phyloP scores from a whole-genome alignment of 2,888 invertebrate genomes.

The Celastrina argiolus region DNA sequence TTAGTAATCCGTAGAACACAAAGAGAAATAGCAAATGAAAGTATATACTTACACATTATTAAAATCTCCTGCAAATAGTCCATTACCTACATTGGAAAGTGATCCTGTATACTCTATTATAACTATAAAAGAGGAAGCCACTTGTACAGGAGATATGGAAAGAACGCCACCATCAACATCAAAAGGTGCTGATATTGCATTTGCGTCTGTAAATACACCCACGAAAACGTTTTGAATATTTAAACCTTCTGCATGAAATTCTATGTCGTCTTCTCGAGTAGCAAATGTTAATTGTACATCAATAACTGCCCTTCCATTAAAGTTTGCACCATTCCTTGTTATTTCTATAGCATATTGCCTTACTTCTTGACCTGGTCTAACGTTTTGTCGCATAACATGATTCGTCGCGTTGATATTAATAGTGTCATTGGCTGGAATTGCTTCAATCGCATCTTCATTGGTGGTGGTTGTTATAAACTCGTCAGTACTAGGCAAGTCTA shows the following conservation, averaged over 20 bases:
- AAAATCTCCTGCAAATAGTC: slow-evolving; percentile 43
- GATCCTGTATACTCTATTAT: slow-evolving; percentile 50
- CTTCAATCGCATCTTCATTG: background rate
- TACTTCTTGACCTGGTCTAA: slow-evolving; percentile 49
- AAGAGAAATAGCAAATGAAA: background rate
- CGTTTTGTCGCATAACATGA: slow-evolving; percentile 32
- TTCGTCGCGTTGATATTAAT: slow-evolving; percentile 32
- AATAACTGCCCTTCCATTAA: slow-evolving; percentile 46
- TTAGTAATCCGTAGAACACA: background rate
- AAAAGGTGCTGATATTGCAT: slow-evolving; percentile 36
- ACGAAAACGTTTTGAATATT: slow-evolving; percentile 41
- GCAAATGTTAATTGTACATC: slow-evolving; percentile 37
- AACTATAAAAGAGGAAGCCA: slow-evolving; percentile 40
- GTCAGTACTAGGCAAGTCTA: slow-evolving; percentile 13
- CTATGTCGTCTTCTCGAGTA: slow-evolving; percentile 43
- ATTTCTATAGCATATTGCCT: slow-evolving; percentile 44
- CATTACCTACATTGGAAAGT: slow-evolving; percentile 39
- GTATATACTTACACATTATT: slow-evolving; percentile 37
- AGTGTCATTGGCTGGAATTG: slow-evolving; percentile 19
- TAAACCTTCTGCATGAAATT: slow-evolving; percentile 43
- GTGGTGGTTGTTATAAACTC: background rate
- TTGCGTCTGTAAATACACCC: slow-evolving; percentile 41
- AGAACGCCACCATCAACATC: slow-evolving; percentile 38
- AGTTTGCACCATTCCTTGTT: slow-evolving; percentile 41
- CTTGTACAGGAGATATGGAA: slow-evolving; percentile 38